A percentile compares a stretch with the other conserved stretches of the same genome.
phyloP scores from a whole-genome alignment of 2,797 vertebrate genomes.

The Zenarchopterus dispar region DNA sequence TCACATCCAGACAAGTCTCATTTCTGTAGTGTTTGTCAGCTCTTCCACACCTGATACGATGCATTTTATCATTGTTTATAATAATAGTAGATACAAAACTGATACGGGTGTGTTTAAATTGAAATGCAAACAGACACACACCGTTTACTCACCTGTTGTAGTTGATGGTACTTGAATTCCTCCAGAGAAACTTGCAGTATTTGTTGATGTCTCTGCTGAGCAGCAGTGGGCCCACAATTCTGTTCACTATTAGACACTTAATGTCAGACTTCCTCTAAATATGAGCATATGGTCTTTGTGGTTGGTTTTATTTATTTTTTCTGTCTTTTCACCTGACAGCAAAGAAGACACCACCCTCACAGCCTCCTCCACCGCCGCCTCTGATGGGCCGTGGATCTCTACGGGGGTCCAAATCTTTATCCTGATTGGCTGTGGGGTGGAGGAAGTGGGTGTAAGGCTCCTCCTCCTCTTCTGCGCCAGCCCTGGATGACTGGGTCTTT shows the following conservation, averaged over 20 bases:
- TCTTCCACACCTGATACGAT: constrained; percentile 81
- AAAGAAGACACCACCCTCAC: constrained; percentile 63
- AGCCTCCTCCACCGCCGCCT: constrained; percentile 74
- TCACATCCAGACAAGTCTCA: constrained; percentile 85
- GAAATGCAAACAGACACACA: background rate
- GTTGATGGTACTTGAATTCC: constrained; percentile 77
- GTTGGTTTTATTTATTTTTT: too few species aligned
- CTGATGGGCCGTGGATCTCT: constrained; percentile 55
- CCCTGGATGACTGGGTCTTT: background rate
- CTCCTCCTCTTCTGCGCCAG: background rate
- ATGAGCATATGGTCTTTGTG: background rate
- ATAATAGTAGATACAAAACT: too few species aligned
- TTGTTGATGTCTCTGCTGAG: constrained; percentile 84
- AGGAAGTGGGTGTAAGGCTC: constrained; percentile 5
- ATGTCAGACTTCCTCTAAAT: background rate
- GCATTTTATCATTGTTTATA: background rate
- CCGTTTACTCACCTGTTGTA: constrained; percentile 77
- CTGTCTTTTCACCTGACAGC: constrained; percentile 63
- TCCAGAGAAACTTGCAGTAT: constrained; percentile 88
- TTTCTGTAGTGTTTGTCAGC: constrained; percentile 78
- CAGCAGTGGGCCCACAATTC: constrained; percentile 72
- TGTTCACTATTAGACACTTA: constrained; percentile 68
- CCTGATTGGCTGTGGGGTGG: constrained; percentile 78
- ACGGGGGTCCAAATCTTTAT: constrained; percentile 76
- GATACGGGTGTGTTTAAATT: too few species aligned